A percentile compares a stretch with the other conserved stretches of the same genome.
Evolutionary conservation across 1,140 invertebrate species (phyloP).

Genomic region (Zaprionus nigranus): DNA sequence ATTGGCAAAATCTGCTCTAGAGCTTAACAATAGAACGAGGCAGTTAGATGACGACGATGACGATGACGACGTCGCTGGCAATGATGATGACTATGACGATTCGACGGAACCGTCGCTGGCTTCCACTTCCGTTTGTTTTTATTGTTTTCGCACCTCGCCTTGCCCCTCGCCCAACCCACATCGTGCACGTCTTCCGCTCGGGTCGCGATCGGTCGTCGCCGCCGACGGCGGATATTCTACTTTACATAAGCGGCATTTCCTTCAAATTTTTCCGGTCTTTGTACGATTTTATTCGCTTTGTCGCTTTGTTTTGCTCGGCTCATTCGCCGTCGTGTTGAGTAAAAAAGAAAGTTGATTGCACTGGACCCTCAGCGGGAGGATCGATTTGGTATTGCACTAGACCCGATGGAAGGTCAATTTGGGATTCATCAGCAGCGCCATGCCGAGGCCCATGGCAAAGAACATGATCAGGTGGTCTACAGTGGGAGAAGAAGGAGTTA

Average conservation of each 20-base stretch:
- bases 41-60: background rate
- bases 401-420: background rate
- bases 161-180: constrained; percentile 29
- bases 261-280: constrained; percentile 69
- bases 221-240: constrained; percentile 73
- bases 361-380: background rate
- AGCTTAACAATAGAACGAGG: constrained; percentile 38
- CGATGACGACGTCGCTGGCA: constrained; percentile 12
- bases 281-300: constrained; percentile 42
- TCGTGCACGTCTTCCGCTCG: constrained; percentile 23
- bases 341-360: background rate
- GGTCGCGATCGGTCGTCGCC: constrained; percentile 38
- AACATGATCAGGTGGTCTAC: background rate
- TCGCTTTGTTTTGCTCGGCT: constrained; percentile 51
- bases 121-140: constrained; percentile 71
- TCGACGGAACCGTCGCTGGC: constrained; percentile 50
- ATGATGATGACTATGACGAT: constrained; percentile 19
- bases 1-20: constrained; percentile 67
- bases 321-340: constrained; percentile 29
- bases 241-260: constrained; percentile 80
- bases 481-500: accelerated
- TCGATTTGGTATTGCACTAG: constrained; percentile 14
- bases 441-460: background rate
- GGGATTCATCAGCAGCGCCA: background rate
- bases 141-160: constrained; percentile 77